Base-by-base conservation (phyloP, 2,888 invertebrate genomes). In the Tuberolachnus salignus region DNA sequence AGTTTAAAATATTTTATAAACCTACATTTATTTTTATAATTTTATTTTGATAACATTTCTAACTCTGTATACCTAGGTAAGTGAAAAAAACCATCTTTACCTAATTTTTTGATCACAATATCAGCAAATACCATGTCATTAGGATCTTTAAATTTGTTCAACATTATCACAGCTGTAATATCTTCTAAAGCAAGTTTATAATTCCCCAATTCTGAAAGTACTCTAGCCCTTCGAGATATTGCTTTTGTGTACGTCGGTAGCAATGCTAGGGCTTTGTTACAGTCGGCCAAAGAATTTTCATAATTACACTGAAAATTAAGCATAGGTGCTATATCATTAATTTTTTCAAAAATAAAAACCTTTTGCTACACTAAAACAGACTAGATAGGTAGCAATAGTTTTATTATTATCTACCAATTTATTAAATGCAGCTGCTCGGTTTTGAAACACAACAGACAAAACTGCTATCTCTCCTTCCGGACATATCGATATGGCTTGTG, bases 401-500 rank as follows among this genome's bases (percentile, higher is more conserved):
- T 16, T 51, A 55, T 42, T 55, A 44, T 16, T 1, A n/a, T 46
- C 34, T 85, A 90, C 90, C 84, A 96, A 87, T 86, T 95, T 94
- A 86, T 97, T 97, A 86, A 95, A 94, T 57, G 96, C 94, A n/a
- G 97, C 98, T 10, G 98, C 98, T 83, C 97, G 91, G 85, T 98
- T 98, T 86, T 98, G 98, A 86, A 95, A 97, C 86, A 94, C 95
- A n/a, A 94, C 96, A 0, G 97, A 92, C 78, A 96, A 87, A 83
- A 94, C 94, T 1, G 89, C 89, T 46, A 88, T 88, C 83, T 92
- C 90, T 80, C 92, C 89, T 81, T 88, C 87, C 0, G 94, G 93
- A 84, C 97, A 97, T 42, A 92, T 88, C 83, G 95, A 94, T 75
- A 99, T 98, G 1, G 98, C 98, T 87, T 93, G 92, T 83, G 94